Conservation (phyloP, 2,113 vertebrate species). For the Poeciliopsis occidentalis region DNA sequence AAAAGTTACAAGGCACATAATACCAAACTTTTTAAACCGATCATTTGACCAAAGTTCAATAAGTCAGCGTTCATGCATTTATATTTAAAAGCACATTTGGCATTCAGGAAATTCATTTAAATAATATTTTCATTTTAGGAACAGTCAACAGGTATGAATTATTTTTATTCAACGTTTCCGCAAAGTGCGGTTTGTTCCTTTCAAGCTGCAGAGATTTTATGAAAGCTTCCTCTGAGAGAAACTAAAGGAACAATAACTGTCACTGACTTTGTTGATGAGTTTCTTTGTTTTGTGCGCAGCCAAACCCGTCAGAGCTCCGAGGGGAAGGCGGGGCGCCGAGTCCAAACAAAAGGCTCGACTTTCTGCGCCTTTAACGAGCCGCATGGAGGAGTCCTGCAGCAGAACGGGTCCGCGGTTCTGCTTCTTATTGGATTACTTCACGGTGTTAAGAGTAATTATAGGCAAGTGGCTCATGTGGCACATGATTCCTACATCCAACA, state of each 20-base stretch:
- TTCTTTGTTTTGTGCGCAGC: background rate
- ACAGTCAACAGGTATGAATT: background rate
- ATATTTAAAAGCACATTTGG: too few species aligned
- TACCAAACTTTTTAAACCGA: too few species aligned
- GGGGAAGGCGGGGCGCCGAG: background rate
- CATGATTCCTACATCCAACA: constrained; percentile 10
- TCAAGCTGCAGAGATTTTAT: background rate
- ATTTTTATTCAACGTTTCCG: background rate
- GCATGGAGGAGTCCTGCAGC: constrained; percentile 4
- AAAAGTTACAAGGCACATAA: too few species aligned
- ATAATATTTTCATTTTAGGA: background rate
- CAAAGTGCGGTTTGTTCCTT: background rate
- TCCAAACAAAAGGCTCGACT: background rate
- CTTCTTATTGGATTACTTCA: constrained; percentile 38
- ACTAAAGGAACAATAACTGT: background rate
- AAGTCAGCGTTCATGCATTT: too few species aligned
- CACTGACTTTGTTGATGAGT: background rate
- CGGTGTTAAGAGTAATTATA: constrained; percentile 27
- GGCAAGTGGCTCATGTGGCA: constrained; percentile 25
- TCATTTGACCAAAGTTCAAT: too few species aligned
- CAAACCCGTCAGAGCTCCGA: background rate
- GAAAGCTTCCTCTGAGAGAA: background rate
- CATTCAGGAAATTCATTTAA: too few species aligned
- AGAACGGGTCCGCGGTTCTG: constrained; percentile 23
- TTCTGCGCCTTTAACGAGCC: background rate